A percentile compares a stretch with the other conserved stretches of the same genome.
These are phyloP conservation scores for Oncorhynchus clarkii DNA, from an alignment of 2,113 vertebrate genomes.

Conservation along the genomic window DNA sequence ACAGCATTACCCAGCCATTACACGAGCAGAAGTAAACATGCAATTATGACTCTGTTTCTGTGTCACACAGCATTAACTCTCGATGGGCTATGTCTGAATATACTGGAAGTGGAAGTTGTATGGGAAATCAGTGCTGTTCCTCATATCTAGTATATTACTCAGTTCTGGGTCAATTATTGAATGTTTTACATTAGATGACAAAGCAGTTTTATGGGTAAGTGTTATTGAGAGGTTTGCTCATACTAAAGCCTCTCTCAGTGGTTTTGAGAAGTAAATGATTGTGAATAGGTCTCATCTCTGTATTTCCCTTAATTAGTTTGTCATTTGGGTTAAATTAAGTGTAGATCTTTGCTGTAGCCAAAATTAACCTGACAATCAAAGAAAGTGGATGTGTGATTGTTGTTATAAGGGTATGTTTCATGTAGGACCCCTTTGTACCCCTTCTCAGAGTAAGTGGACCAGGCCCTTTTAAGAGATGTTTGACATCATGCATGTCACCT, in stretches of 20 bases:
- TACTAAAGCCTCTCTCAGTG: background rate
- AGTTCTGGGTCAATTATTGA: background rate
- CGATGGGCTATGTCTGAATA: constrained; percentile 47
- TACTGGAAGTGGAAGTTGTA: constrained; percentile 37
- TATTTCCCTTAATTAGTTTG: background rate
- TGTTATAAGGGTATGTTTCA: constrained; percentile 5
- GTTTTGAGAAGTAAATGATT: background rate
- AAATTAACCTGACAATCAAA: constrained; percentile 4
- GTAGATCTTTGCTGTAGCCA: background rate
- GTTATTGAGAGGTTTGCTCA: background rate
- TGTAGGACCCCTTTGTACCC: background rate
- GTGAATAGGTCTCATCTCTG: background rate
- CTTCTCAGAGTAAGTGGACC: background rate
- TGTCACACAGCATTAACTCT: constrained; percentile 67
- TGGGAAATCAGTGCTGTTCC: constrained; percentile 32
- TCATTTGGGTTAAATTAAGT: background rate
- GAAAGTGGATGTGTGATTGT: constrained; percentile 4
- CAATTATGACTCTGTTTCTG: constrained; percentile 40
- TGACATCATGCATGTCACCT: background rate
- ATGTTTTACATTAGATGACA: background rate
- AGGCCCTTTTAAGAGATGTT: background rate
- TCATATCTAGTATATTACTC: background rate
- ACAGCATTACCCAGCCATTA: constrained; percentile 57
- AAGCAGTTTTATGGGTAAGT: background rate
- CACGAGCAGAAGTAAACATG: constrained; percentile 51